A percentile compares a stretch with the other conserved stretches of the same genome.
phyloP scores from a whole-genome alignment of 2,113 vertebrate species.

The Trinectes maculatus region DNA sequence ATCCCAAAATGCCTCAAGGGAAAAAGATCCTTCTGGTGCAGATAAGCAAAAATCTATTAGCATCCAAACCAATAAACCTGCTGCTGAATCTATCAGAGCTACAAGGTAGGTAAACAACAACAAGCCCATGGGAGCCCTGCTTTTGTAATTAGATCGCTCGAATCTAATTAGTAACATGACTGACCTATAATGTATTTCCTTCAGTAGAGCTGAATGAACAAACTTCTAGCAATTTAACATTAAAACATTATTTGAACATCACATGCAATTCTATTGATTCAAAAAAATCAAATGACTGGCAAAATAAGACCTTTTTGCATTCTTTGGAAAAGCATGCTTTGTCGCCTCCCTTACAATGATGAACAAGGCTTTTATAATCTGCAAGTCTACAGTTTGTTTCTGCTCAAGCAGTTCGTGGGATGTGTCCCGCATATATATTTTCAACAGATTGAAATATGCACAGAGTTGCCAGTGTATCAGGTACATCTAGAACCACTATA shows the following conservation, averaged over 20 bases:
- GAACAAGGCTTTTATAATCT: neutral
- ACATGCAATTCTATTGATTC: neutral
- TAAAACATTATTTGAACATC: neutral
- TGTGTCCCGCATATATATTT: neutral
- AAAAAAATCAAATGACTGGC: constrained; percentile 28
- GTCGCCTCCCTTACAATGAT: neutral
- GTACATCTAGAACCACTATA: neutral
- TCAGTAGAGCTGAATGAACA: constrained; percentile 17
- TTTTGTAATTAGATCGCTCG: constrained; percentile 33
- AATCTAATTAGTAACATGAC: constrained; percentile 51
- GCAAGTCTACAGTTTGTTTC: constrained; percentile 31
- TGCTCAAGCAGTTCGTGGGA: constrained; percentile 28
- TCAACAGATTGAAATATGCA: neutral
- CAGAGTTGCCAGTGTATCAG: constrained; percentile 6
- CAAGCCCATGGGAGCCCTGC: constrained; percentile 23
- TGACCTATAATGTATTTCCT: constrained; percentile 17
- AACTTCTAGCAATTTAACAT: constrained; percentile 23
- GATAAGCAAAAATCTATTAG: constrained; percentile 60
- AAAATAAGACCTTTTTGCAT: constrained; percentile 10
- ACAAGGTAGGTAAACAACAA: constrained; percentile 37
- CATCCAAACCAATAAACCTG: constrained; percentile 60
- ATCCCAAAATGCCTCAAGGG: constrained; percentile 20
- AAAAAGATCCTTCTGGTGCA: constrained; percentile 13
- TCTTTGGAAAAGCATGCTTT: too few relatives aligned
- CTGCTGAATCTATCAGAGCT: constrained; percentile 53